Conservation (phyloP, 1,140 invertebrate species). For the Hycleus phaleratus region DNA sequence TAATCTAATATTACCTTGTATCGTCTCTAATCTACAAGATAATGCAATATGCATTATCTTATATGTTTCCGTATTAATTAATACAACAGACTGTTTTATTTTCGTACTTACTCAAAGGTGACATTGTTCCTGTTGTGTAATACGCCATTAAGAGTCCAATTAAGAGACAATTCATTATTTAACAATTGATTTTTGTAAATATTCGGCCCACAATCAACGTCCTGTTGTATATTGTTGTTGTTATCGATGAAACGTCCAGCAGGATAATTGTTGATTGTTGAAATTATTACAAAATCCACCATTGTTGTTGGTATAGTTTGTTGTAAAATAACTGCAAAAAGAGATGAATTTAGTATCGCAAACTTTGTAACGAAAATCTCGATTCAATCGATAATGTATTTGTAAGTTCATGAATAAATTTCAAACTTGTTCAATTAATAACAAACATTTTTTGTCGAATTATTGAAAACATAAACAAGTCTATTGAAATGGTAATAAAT, state of each 20-base stretch:
- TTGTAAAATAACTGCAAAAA: conserved; percentile 15
- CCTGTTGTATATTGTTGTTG: neutral
- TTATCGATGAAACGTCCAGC: conserved; percentile 7
- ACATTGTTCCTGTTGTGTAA: conserved; percentile 4
- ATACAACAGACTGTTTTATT: neutral
- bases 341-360: neutral
- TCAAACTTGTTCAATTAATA: neutral
- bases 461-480: neutral
- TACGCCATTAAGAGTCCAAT: conserved; percentile 9
- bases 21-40: too few species aligned
- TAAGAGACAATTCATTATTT: conserved; percentile 1
- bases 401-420: neutral
- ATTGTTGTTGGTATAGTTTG: neutral
- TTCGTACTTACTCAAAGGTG: conserved; percentile 19
- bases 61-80: too few species aligned
- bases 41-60: too few species aligned
- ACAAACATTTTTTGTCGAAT: neutral
- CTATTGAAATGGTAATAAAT: neutral
- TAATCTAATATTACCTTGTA: too few species aligned
- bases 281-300: conserved; percentile 14
- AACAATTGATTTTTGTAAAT: conserved; percentile 13
- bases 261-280: conserved; percentile 5
- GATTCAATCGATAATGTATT: neutral
- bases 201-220: conserved; percentile 9
- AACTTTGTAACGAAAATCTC: neutral